Evolutionary conservation across 2,797 vertebrate species (phyloP).

Genomic region (Loriculus beryllinus): DNA sequence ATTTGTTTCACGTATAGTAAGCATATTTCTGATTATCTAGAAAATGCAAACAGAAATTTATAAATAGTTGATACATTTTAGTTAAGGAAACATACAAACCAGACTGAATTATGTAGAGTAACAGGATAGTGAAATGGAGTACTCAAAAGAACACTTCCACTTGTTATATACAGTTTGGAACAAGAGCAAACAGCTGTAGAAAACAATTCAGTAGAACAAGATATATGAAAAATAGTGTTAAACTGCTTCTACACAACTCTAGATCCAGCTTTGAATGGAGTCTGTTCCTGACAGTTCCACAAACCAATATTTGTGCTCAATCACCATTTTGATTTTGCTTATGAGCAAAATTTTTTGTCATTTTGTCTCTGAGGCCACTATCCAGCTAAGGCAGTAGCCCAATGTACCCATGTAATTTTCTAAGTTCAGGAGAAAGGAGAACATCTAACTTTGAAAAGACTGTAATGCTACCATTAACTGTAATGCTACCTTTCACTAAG

Average conservation of each 20-base stretch:
- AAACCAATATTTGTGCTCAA: not conserved
- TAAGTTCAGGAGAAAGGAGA: not conserved
- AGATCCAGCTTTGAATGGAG: not conserved
- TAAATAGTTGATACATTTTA: not conserved
- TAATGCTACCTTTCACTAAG: not conserved
- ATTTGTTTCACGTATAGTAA: constrained; percentile 80
- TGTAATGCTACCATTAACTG: not conserved
- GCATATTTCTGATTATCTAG: constrained; percentile 82
- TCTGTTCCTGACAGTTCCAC: not conserved
- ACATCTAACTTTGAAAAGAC: not conserved
- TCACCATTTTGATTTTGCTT: not conserved
- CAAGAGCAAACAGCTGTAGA: not conserved
- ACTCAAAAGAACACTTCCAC: not conserved
- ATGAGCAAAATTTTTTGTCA: not conserved
- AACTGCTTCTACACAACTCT: not conserved
- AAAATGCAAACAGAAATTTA: constrained; percentile 6
- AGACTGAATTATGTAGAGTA: not conserved
- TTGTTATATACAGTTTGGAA: not conserved
- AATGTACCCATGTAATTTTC: not conserved
- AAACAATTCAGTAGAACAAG: not conserved
- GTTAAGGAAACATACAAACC: not conserved
- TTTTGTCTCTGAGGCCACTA: not conserved
- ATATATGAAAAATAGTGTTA: not conserved
- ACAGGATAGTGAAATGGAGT: not conserved
- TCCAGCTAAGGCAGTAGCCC: not conserved